Evolutionary conservation across 2,888 invertebrate genomes (phyloP).

Genomic region (Hydropsyche betteni): DNA sequence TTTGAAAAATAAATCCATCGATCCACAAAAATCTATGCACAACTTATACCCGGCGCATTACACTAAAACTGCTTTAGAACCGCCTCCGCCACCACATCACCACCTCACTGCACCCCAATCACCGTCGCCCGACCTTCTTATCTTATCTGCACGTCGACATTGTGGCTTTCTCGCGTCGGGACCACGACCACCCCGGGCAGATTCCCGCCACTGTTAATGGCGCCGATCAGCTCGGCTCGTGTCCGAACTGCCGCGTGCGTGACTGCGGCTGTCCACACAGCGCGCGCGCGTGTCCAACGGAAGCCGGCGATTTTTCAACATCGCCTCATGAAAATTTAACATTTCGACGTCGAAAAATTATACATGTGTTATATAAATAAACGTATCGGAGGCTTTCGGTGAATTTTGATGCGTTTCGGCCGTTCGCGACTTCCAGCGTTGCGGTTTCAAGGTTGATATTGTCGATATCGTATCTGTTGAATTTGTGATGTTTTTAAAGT

Average conservation of each 20-base stretch:
- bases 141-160: background rate
- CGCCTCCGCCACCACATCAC: background rate
- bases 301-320: slow-evolving; percentile 2
- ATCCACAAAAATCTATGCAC: too few relatives aligned
- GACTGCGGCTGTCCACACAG: slow-evolving; percentile 3
- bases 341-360: too few relatives aligned
- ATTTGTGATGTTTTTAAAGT: too few relatives aligned
- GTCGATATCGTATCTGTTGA: too few relatives aligned
- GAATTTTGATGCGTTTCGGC: too few relatives aligned
- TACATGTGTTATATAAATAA: too few relatives aligned
- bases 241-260: slow-evolving; percentile 28
- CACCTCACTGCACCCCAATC: background rate
- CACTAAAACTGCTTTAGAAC: background rate
- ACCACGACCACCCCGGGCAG: slow-evolving; percentile 21
- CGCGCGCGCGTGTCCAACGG: slow-evolving; percentile 7
- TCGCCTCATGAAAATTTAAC: too few relatives aligned
- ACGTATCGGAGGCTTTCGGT: too few relatives aligned
- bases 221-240: slow-evolving; percentile 34
- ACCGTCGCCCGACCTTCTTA: background rate
- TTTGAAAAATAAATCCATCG: too few relatives aligned
- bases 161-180: slow-evolving; percentile 12
- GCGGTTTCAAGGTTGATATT: too few relatives aligned
- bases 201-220: slow-evolving; percentile 25
- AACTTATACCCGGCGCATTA: too few relatives aligned
- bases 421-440: too few relatives aligned